phyloP scores from a whole-genome alignment of 1,140 invertebrate species.

The Drosophila lacteicornis region DNA sequence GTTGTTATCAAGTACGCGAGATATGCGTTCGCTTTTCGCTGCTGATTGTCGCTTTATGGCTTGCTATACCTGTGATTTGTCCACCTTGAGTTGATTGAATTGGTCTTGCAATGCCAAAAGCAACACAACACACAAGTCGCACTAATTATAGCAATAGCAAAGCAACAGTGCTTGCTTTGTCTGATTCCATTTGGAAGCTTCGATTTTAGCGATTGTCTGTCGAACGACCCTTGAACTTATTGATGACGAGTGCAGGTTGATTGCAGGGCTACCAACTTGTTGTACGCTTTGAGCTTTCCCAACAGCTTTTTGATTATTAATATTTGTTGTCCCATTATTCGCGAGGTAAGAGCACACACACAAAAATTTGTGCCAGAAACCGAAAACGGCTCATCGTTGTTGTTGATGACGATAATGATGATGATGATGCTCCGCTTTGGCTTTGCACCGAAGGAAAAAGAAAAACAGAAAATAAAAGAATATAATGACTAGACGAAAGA shows the following conservation, averaged over 20 bases:
- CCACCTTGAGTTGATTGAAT: conserved; percentile 41
- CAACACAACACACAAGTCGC: conserved; percentile 1
- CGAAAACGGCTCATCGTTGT: conserved; percentile 16
- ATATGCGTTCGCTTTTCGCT: conserved; percentile 33
- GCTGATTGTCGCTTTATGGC: conserved; percentile 53
- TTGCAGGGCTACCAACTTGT: conserved; percentile 17
- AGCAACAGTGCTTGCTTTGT: conserved; percentile 1
- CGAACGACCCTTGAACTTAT: conserved; percentile 46
- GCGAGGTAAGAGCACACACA: conserved; percentile 13
- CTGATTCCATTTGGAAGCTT: conserved; percentile 30
- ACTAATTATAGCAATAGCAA: conserved; percentile 9
- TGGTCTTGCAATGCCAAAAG: conserved; percentile 23
- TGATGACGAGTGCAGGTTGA: conserved; percentile 30
- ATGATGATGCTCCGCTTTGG: conserved; percentile 42
- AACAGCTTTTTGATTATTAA: conserved; percentile 24
- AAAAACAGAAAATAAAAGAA: conserved; percentile 32
- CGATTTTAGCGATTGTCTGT: conserved; percentile 25
- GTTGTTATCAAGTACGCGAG: conserved; percentile 44
- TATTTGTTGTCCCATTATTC: conserved; percentile 15
- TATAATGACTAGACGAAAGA: conserved; percentile 54
- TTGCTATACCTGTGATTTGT: conserved; percentile 56
- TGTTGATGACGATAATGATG: conserved; percentile 24
- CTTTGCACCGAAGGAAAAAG: conserved; percentile 6
- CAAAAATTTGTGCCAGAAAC: conserved; percentile 51
- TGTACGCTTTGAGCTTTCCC: conserved; percentile 2